Base-by-base conservation (phyloP, 2,888 invertebrate species). In the Rhaphigaster nebulosa region DNA sequence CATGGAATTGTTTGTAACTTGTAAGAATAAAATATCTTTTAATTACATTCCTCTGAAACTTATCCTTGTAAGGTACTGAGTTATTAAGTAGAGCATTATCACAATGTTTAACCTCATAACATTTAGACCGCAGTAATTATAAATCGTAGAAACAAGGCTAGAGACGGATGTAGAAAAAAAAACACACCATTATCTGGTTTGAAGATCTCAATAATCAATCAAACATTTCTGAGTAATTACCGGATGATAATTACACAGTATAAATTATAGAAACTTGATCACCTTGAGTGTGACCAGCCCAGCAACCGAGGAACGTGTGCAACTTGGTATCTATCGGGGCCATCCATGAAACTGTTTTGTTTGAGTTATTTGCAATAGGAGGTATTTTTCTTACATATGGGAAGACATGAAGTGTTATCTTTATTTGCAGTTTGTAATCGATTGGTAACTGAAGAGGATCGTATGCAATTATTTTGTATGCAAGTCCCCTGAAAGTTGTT, bases 121-220 rank as follows among this genome's bases (percentile, higher is more conserved):
- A 76, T 34, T 76, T 29, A 76, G 70, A 38, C 6, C 38, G 20
- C 18, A 18, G 70, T 38, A 76, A 38, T 76, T 76, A 76, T 20
- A 76, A 76, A 76, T 76, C 10, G 70, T 23, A 76, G 70, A 76
- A 38, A 76, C 70, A 76, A 76, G 70, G 70, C 70, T 76, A 76
- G 20, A 34, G 70, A 29, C 70, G 70, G 70, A 76, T 76, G 70
- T 76, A 38, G 70, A 38, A 76, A 38, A 76, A 38, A 8, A 34
- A 76, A 29, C n/a, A 13, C 12, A 65, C 65, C 18, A 76, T 76
- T 76, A 76, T 76, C 70, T 38, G 70, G 20, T 38, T 8, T 23
- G 70, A 76, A 76, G 70, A 76, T 76, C 70, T 76, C 13, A 29
- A 65, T 76, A 76, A 76, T 76, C 70, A 76, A 76, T 76, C 70